phyloP scores from a whole-genome alignment of 2,888 invertebrate species.

The Drosophila mulleri region DNA sequence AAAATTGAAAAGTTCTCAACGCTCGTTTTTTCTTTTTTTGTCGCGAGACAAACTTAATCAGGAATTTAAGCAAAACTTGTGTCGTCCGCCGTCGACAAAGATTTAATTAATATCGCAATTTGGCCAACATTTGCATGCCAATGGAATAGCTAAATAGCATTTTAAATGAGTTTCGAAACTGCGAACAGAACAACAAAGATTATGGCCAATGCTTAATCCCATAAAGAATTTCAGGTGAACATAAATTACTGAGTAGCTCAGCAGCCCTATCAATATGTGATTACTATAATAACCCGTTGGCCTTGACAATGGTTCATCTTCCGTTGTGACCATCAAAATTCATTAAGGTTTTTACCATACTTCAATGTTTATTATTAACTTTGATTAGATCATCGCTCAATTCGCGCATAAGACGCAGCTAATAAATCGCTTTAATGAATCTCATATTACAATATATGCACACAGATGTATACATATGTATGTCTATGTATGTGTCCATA shows the following conservation, averaged over 20 bases:
- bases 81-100: slow-evolving; percentile 20
- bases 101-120: slow-evolving; percentile 49
- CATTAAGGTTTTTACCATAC: slow-evolving; percentile 14
- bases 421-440: slow-evolving; percentile 7
- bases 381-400: slow-evolving; percentile 45
- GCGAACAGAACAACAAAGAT: no score
- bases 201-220: no score
- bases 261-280: not conserved
- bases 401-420: slow-evolving; percentile 10
- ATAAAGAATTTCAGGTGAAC: not conserved
- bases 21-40: not conserved
- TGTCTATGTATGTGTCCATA: no score
- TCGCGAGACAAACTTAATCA: slow-evolving; percentile 31
- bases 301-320: slow-evolving; percentile 22
- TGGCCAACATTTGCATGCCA: slow-evolving; percentile 36
- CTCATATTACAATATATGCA: not conserved
- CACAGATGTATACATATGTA: no score
- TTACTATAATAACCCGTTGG: slow-evolving; percentile 5
- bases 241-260: not conserved
- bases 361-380: slow-evolving; percentile 25
- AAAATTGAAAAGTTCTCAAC: slow-evolving; percentile 48
- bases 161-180: no score
- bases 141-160: not conserved
- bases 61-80: slow-evolving; percentile 35
- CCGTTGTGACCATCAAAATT: slow-evolving; percentile 7